phyloP scores from a whole-genome alignment of 2,888 invertebrate species.

The Onchidella celtica region DNA sequence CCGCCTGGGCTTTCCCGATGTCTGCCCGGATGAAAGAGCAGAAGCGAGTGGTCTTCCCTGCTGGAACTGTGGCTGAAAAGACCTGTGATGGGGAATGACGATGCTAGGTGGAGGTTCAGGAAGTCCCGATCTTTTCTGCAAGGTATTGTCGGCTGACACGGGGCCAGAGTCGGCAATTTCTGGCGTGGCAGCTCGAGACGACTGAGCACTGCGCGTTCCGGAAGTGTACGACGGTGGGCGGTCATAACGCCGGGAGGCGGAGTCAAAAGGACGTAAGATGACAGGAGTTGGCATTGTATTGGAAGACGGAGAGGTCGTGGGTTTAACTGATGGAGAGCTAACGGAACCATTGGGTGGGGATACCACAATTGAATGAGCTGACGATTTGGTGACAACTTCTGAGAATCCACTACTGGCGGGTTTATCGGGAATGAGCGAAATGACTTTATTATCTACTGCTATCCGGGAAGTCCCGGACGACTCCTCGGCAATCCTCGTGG shows the following conservation, averaged over 20 bases:
- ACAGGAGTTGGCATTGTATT: not conserved
- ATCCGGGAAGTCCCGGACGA: not conserved
- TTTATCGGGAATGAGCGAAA: conserved; percentile 41
- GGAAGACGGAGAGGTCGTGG: not conserved
- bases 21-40: conserved; percentile 23
- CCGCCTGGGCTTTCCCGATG: conserved; percentile 48
- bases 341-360: not conserved
- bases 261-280: not conserved
- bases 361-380: not conserved
- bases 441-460: not conserved
- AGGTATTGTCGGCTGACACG: not conserved
- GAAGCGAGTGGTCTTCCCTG: not conserved
- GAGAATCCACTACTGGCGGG: not conserved
- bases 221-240: conserved; percentile 59
- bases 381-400: not conserved
- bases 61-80: conserved; percentile 1
- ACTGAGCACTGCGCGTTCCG: conserved; percentile 66
- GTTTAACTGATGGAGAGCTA: not conserved
- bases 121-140: not conserved
- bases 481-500: not conserved
- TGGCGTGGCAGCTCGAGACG: conserved; percentile 64
- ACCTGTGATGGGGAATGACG: conserved; percentile 24
- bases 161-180: conserved; percentile 39
- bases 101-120: conserved; percentile 37
- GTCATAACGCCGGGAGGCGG: conserved; percentile 21